phyloP scores from a whole-genome alignment of 2,888 invertebrate genomes.

The Luperina testacea region DNA sequence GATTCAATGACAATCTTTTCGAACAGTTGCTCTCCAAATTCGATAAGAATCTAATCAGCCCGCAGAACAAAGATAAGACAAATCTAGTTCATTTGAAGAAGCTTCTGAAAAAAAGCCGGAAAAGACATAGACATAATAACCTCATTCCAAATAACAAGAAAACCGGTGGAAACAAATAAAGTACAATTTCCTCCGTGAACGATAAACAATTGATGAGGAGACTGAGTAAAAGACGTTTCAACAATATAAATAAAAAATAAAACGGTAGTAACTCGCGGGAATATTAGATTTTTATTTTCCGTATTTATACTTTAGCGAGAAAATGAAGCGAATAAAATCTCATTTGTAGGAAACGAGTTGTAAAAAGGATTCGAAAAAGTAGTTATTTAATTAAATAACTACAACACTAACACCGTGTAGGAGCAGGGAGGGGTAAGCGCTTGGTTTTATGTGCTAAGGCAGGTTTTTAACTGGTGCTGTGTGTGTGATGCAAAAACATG shows the following conservation, averaged over 20 bases:
- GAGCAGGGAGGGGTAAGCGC: too few species aligned
- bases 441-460: background rate
- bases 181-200: conserved; percentile 36
- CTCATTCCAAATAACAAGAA: conserved; percentile 19
- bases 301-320: conserved; percentile 25
- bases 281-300: conserved; percentile 48
- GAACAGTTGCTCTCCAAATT: background rate
- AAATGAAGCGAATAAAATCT: conserved; percentile 40
- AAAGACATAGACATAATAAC: conserved; percentile 9
- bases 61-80: background rate
- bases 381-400: conserved; percentile 35
- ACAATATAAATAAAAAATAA: conserved; percentile 38
- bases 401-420: background rate
- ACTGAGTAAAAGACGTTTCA: conserved; percentile 34
- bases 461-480: background rate
- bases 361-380: conserved; percentile 29
- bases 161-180: conserved; percentile 19
- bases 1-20: too few species aligned
- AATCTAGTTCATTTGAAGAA: background rate
- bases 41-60: background rate
- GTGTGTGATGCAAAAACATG: background rate
- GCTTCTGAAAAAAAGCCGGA: background rate
- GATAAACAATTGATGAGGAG: conserved; percentile 40
- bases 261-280: conserved; percentile 21
- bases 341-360: conserved; percentile 31